Evolutionary conservation across 2,113 vertebrate genomes (phyloP).

Genomic region (Sialia sialis): DNA sequence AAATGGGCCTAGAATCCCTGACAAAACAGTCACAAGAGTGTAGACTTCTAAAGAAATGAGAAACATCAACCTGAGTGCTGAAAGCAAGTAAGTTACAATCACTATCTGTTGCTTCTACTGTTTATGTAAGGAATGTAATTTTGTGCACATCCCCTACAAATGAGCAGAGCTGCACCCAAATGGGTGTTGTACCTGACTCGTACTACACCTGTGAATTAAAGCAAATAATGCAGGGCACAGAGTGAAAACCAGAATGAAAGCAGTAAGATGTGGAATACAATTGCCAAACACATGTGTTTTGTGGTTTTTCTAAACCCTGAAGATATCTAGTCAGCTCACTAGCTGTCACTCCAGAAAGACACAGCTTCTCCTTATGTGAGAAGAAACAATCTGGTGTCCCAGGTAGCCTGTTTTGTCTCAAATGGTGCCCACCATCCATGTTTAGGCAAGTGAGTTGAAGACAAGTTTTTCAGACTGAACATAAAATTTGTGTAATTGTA

Average conservation of each 20-base stretch:
- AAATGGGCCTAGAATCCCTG: not conserved
- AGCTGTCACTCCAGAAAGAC: not conserved
- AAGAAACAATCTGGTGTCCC: not conserved
- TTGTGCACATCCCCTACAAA: not conserved
- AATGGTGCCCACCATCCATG: not conserved
- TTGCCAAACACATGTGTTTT: not conserved
- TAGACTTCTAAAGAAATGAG: not conserved
- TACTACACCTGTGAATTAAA: not conserved
- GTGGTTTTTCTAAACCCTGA: not conserved
- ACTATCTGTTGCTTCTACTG: not conserved
- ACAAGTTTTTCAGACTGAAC: accelerated
- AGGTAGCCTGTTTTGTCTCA: not conserved
- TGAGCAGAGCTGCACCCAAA: not conserved
- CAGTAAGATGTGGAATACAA: not conserved
- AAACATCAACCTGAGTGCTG: not conserved
- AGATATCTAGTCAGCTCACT: not conserved
- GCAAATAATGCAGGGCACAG: not conserved
- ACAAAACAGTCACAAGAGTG: not conserved
- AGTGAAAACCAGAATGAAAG: not conserved
- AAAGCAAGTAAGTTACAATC: not conserved
- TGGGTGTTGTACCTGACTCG: not conserved
- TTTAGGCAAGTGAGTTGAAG: not conserved
- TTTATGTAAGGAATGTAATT: not conserved
- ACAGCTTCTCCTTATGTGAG: not conserved
- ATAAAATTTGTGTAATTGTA: not conserved